These are phyloP conservation scores for Drosophila histrio DNA, from an alignment of 2,888 invertebrate species.

Conservation along the genomic window DNA sequence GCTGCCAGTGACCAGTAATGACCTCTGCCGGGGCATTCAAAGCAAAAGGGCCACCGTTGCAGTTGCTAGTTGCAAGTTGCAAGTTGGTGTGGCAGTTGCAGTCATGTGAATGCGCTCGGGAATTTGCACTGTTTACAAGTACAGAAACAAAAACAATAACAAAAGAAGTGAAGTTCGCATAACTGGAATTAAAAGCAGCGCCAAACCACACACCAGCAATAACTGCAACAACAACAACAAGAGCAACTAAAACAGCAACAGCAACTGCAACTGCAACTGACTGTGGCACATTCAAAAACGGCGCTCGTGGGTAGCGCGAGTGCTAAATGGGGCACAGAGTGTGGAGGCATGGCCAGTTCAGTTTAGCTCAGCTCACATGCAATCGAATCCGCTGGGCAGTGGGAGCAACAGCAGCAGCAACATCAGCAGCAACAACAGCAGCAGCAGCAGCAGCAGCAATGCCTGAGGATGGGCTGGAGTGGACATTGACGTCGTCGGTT, in stretches of 20 bases:
- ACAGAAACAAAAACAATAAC: conserved; percentile 40
- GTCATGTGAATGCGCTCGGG: conserved; percentile 71
- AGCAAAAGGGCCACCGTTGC: conserved; percentile 55
- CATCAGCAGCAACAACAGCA: conserved; percentile 4
- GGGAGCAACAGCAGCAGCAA: conserved; percentile 27
- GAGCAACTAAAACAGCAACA: conserved; percentile 27
- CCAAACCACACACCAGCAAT: conserved; percentile 56
- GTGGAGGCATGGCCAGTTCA: conserved; percentile 24
- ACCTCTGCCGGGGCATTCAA: conserved; percentile 44
- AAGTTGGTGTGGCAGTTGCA: conserved; percentile 33
- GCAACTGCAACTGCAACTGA: conserved; percentile 32
- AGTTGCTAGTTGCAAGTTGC: conserved; percentile 10
- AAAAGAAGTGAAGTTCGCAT: conserved; percentile 75
- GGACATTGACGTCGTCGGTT: conserved; percentile 62
- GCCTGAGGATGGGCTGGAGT: conserved; percentile 55
- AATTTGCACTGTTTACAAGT: conserved; percentile 70
- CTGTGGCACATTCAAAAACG: conserved; percentile 46
- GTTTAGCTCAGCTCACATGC: conserved; percentile 58
- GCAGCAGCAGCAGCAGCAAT: conserved; percentile 17
- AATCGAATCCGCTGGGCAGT: conserved; percentile 65
- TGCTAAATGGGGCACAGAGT: conserved; percentile 69
- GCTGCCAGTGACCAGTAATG: conserved; percentile 72
- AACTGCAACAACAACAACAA: conserved; percentile 31
- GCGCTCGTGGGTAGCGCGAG: conserved; percentile 73
- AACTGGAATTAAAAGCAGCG: conserved; percentile 76